These are phyloP conservation scores for Anas bahamensis DNA, from an alignment of 2,797 vertebrate genomes.

Conservation along the genomic window DNA sequence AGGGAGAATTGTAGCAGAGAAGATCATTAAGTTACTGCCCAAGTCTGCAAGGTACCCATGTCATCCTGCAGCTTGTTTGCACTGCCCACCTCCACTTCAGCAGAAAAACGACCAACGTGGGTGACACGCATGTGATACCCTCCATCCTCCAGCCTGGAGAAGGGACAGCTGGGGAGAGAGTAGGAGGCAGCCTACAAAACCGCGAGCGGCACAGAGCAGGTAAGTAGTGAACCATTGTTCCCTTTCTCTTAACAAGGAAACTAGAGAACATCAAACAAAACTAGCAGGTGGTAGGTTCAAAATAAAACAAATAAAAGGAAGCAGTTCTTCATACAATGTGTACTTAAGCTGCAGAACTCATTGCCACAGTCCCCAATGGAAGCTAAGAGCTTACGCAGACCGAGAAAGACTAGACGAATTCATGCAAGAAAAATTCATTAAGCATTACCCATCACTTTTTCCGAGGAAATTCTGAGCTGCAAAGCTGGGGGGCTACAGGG, in stretches of 20 bases:
- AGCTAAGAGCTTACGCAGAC: conserved; percentile 51
- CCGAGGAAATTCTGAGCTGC: background rate
- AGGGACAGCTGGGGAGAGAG: background rate
- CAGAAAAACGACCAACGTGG: background rate
- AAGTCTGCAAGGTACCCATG: background rate
- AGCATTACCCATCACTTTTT: conserved; percentile 5
- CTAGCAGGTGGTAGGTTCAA: conserved; percentile 69
- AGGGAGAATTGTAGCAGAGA: background rate
- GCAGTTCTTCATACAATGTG: conserved; percentile 64
- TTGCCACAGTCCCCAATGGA: conserved; percentile 18
- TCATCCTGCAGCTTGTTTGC: background rate
- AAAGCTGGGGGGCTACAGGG: background rate
- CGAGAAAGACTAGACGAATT: conserved; percentile 30
- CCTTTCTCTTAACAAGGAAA: conserved; percentile 50
- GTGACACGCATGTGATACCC: background rate
- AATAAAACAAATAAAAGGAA: conserved; percentile 73
- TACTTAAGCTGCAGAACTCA: conserved; percentile 62
- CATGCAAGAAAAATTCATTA: conserved; percentile 48
- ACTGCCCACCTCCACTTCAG: background rate
- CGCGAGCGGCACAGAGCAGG: background rate
- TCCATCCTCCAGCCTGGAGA: background rate
- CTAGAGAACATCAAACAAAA: conserved; percentile 73
- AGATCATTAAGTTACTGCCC: background rate
- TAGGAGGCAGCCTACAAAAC: background rate
- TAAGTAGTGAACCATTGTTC: conserved; percentile 28